Evolutionary conservation across 2,797 vertebrate species (phyloP).

Genomic region (Microcaecilia unicolor): DNA sequence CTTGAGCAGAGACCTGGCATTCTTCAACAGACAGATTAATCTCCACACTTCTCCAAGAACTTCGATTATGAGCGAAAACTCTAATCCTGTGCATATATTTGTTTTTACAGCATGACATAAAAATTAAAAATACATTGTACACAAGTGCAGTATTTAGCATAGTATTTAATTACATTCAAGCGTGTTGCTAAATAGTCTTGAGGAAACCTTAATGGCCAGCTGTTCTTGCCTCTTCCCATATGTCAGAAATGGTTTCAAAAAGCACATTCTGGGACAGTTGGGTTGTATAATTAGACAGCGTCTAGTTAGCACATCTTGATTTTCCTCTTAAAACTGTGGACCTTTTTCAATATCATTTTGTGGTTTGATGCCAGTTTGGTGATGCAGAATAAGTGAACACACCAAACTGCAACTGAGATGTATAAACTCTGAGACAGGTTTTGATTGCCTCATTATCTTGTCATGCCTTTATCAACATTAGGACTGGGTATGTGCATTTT

Average conservation of each 20-base stretch:
- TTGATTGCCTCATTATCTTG: conserved; percentile 49
- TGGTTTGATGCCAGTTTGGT: conserved; percentile 53
- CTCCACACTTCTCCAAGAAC: conserved; percentile 34
- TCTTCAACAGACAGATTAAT: conserved; percentile 13
- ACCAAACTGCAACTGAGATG: conserved; percentile 50
- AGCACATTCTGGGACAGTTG: conserved; percentile 61
- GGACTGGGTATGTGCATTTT: conserved; percentile 34
- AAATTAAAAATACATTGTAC: conserved; percentile 70
- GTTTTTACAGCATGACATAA: conserved; percentile 60
- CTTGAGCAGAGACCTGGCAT: background rate
- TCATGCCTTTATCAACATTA: conserved; percentile 53
- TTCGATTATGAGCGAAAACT: conserved; percentile 40
- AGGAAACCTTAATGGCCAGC: conserved; percentile 73
- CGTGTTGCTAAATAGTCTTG: conserved; percentile 70
- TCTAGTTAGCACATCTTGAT: conserved; percentile 62
- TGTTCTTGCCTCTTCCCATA: conserved; percentile 68
- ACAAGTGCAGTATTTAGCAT: conserved; percentile 57
- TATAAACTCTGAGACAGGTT: conserved; percentile 48
- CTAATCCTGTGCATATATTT: conserved; percentile 53
- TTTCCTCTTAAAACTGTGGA: conserved; percentile 50
- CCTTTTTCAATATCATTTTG: conserved; percentile 55
- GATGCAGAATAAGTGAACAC: conserved; percentile 18
- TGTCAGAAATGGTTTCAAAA: conserved; percentile 65
- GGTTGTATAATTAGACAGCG: conserved; percentile 65
- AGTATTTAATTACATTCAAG: conserved; percentile 67